A percentile compares a stretch with the other conserved stretches of the same genome.
Evolutionary conservation across 2,113 vertebrate genomes (phyloP).

Genomic region (human): DNA sequence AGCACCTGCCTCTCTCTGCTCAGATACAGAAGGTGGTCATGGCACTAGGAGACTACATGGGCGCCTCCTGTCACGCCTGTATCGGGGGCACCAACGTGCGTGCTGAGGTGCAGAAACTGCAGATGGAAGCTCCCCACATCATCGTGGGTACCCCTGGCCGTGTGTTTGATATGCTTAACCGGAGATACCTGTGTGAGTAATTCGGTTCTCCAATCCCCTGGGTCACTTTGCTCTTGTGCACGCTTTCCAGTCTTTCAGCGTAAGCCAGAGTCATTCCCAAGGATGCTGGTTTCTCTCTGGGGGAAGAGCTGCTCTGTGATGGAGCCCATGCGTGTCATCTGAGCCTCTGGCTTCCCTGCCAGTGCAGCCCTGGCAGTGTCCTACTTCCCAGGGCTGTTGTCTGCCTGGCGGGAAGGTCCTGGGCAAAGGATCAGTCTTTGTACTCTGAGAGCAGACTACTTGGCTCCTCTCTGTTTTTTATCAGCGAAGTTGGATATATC

Average conservation of each 20-base stretch:
- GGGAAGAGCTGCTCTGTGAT: constrained; percentile 82
- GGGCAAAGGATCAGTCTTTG: constrained; percentile 82
- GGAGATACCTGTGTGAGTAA: constrained; percentile 90
- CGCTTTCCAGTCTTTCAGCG: not conserved
- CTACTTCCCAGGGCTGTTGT: constrained; percentile 67
- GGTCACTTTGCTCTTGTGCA: not conserved
- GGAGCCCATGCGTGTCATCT: constrained; percentile 91
- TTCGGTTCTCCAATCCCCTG: rapidly evolving
- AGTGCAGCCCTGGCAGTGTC: constrained; percentile 76
- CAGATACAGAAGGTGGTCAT: constrained; percentile 96
- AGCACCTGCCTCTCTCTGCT: rapidly evolving
- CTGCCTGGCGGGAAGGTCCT: constrained; percentile 10
- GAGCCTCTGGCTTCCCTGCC: constrained; percentile 77
- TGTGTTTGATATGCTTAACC: constrained; percentile 93
- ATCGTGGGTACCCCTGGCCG: constrained; percentile 94
- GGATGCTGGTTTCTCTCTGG: not conserved
- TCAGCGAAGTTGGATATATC: rapidly evolving
- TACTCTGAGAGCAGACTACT: constrained; percentile 81
- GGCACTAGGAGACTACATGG: constrained; percentile 95
- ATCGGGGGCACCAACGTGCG: constrained; percentile 94
- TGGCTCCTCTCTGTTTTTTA: rapidly evolving
- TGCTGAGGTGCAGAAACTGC: constrained; percentile 90
- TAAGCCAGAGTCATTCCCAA: not conserved
- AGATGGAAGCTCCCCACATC: constrained; percentile 91
- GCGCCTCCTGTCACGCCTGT: constrained; percentile 92